Evolutionary conservation across 2,888 invertebrate genomes (phyloP).

Genomic region (Dryomyza anilis): DNA sequence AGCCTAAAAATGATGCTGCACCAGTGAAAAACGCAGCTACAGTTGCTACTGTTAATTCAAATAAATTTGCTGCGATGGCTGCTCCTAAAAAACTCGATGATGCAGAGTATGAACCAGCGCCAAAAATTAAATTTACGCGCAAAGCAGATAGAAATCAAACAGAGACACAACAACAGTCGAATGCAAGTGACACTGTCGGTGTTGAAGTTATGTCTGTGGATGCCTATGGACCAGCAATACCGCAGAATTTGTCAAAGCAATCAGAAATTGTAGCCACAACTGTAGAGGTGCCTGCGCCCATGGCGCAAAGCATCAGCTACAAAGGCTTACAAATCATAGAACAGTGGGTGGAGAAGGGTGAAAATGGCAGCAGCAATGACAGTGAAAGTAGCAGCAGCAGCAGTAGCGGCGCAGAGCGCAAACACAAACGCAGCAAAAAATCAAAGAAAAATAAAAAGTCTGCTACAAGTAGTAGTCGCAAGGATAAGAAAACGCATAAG

Average conservation of each 20-base stretch:
- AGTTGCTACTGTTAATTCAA: no score
- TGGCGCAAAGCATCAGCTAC: constrained; percentile 31
- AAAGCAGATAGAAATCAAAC: constrained; percentile 21
- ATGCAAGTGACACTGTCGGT: constrained; percentile 35
- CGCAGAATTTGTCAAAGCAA: neutral
- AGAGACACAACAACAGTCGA: constrained; percentile 39
- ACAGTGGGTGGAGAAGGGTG: constrained; percentile 46
- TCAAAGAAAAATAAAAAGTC: constrained; percentile 33
- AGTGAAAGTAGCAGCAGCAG: constrained; percentile 25
- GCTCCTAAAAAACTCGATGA: neutral
- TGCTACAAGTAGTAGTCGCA: neutral
- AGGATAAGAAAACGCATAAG: constrained; percentile 31
- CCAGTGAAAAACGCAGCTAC: neutral
- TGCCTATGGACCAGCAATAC: constrained; percentile 46
- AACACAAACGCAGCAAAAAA: constrained; percentile 30
- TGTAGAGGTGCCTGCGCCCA: constrained; percentile 37
- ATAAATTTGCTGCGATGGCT: no score
- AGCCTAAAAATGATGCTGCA: neutral
- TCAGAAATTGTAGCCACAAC: neutral
- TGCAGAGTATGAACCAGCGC: neutral
- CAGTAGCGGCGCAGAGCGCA: neutral
- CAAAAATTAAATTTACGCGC: neutral
- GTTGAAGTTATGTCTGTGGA: constrained; percentile 30
- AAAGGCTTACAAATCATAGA: constrained; percentile 41
- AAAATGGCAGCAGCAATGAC: constrained; percentile 25